Evolutionary conservation across 2,888 invertebrate species (phyloP), one percentile per base, ranked within the genome.

Genomic region (Luperina testacea): DNA sequence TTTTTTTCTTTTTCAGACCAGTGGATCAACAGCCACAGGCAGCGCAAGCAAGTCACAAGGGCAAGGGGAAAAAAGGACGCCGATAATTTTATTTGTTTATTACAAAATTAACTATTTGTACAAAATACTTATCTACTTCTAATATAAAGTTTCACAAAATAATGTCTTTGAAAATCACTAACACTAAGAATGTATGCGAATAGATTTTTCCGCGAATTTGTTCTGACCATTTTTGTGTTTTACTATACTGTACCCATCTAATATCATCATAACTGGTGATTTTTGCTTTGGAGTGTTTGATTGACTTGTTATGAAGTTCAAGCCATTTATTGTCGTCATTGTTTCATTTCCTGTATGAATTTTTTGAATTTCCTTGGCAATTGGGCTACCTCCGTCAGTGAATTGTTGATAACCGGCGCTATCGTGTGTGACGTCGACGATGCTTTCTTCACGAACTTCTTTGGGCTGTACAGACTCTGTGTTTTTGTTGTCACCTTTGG

Each of bases 51-150:
- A 93, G 91, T 80, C 94, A 87, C 84, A 97, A 97, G 86, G 93
- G 91, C 83, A 97, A 97, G 90, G 97, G 96, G 69, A 97, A 97
- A 90, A 97, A 97, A 90, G 96, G 96, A 83, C 93, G 97, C 65
- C 94, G 97, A 93, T 97, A 94, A 94, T 80, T 82, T 77, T 84
- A 83, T 87, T 85, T 83, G 76, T 88, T 87, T 86, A 81, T 81
- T 89, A 87, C 71, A 82, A 82, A 80, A 78, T 78, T 80, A 78
- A 76, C 80, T 80, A 85, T 81, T 80, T 90, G 84, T 87, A 88
- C 85, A 87, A 88, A 84, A 87, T 81, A 78, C 82, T 80, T 77
- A 84, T 81, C 73, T 77, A 77, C 77, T 81, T 83, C 57, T 83
- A 83, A 81, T 87, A 84, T 84, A 88, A 81, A 79, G 45, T 68